phyloP scores from a whole-genome alignment of 2,113 vertebrate genomes.

The Sturnus vulgaris region DNA sequence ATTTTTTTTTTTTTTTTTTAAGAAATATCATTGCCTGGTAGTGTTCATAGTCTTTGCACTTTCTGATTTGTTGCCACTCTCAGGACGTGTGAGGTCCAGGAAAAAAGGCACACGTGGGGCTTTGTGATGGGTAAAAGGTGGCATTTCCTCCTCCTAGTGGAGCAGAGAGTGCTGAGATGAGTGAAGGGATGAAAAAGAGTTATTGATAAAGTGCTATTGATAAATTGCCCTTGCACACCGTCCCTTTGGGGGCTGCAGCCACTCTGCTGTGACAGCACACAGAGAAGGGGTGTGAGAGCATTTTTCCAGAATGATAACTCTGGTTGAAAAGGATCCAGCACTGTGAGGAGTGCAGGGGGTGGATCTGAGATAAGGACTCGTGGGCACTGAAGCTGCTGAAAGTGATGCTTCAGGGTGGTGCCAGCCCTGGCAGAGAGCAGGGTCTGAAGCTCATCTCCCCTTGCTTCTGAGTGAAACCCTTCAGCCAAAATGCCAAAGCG shows the following conservation, averaged over 20 bases:
- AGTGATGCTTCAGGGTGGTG: neutral
- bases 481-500: neutral
- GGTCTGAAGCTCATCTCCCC: neutral
- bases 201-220: neutral
- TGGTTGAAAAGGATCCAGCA: accelerated
- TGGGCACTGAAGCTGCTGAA: neutral
- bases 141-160: neutral
- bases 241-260: neutral
- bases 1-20: neutral
- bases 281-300: neutral
- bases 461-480: neutral
- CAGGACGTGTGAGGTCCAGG: neutral
- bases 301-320: neutral
- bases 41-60: neutral
- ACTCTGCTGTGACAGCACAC: accelerated
- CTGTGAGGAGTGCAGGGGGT: neutral
- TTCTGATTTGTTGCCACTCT: neutral
- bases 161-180: neutral
- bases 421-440: neutral
- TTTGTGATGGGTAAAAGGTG: neutral
- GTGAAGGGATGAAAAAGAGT: neutral
- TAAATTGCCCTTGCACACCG: neutral
- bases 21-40: neutral
- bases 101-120: accelerated
- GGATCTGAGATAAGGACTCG: accelerated